Percentiles rank a stretch among this genome's conserved stretches.
These are phyloP conservation scores for Periparus ater DNA, from an alignment of 2,797 vertebrate genomes.

Conservation along the genomic window DNA sequence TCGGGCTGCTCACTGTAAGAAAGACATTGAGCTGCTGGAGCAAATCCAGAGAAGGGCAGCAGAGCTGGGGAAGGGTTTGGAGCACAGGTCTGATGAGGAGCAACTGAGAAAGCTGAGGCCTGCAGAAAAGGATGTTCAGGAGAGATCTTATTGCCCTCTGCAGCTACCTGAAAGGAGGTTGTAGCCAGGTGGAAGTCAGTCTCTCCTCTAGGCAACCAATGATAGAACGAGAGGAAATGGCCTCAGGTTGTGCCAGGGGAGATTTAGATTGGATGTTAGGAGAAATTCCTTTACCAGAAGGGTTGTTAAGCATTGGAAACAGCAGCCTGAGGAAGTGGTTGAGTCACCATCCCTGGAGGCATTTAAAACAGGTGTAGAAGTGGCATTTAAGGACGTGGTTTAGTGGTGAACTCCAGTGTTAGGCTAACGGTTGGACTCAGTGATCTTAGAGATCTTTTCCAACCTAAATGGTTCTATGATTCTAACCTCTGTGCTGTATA, in stretches of 20 bases:
- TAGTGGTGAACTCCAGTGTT: neutral
- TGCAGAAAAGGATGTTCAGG: neutral
- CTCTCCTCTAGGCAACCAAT: neutral
- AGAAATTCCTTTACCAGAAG: neutral
- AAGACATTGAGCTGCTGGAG: neutral
- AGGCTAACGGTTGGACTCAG: neutral
- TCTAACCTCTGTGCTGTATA: neutral
- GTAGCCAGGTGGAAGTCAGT: accelerated
- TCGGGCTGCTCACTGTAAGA: neutral
- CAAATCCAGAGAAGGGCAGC: accelerated
- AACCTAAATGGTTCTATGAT: neutral
- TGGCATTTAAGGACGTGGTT: neutral
- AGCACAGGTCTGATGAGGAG: neutral
- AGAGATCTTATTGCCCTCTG: neutral
- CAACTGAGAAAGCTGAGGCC: no score
- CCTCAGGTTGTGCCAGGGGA: neutral
- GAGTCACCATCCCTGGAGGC: neutral
- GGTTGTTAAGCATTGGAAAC: neutral
- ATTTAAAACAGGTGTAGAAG: neutral
- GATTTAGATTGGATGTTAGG: neutral
- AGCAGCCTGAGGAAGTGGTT: neutral
- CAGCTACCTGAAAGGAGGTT: neutral
- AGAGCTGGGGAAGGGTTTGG: neutral
- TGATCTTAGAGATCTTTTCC: neutral
- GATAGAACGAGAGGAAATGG: neutral